Base-by-base conservation (phyloP, 53 echinoderm and acorn worm genomes). In the Holothuria leucospilota region DNA sequence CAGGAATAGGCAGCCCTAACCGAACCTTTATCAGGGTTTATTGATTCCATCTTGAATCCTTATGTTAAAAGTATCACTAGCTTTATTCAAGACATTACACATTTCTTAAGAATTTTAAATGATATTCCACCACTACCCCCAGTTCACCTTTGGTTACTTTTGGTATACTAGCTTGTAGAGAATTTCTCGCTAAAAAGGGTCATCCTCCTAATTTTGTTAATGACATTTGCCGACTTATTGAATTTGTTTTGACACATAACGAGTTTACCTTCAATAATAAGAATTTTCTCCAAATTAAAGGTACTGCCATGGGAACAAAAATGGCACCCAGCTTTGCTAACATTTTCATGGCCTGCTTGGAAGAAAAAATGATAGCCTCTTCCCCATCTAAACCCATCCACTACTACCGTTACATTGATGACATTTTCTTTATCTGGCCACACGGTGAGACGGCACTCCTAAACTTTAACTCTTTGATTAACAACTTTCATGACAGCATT, bases 221-320 rank as follows among this genome's bases (percentile, higher is more conserved):
- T 26, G 63, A 63, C 5, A 63, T 63, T 63, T 63, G 63, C 26
- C 63, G 26, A 6, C 63, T 63, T 21, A 63, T 63, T 26, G 26
- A 63, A 63, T 71, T 71, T 6, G 28, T 71, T 38, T 71, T 71
- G 39, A 71, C 29, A 9, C 26, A 71, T 13, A 71, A 71, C 71
- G 39, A 71, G 7, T 71, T 71, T 16, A 6, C 39, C 39, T 71
- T 71, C 26, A 71, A 71, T 6, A 29, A 29, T 34, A 71, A 16
- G 39, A 28, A 71, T 16, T 71, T 24, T 29, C 71, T 71, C 5
- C 71, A 71, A 71, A 29, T 71, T 6, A 6, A 38, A 6, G 71
- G 71, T 20, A 71, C n/a, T n/a, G n/a, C n/a, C n/a, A n/a, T n/a
- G n/a, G n/a, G n/a, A n/a, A n/a, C n/a, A n/a, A n/a, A n/a, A n/a